Base-by-base conservation (phyloP, 2,888 invertebrate genomes). In the Chymomyza fuscimana region DNA sequence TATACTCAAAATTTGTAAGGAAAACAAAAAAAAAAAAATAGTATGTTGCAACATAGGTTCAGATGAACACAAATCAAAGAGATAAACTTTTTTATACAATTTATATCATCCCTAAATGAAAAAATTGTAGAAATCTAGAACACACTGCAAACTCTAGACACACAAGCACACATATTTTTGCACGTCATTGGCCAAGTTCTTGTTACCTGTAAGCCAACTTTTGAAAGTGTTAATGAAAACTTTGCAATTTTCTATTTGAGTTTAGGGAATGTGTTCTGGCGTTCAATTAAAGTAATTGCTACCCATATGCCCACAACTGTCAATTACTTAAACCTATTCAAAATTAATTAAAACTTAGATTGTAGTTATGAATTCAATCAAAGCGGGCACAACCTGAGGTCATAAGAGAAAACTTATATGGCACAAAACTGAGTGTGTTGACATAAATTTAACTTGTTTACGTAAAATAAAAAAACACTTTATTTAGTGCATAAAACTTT, bases 401-500 rank as follows among this genome's bases (percentile, higher is more conserved):
- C 40, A 46, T 25, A 15, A 16, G 15, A 29, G 22, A 22, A 2
- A 58, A 22, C 2, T 58, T 54, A 54, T 54, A 9, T 54, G 54
- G n/a, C 19, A 1, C 54, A 5, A 54, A 58, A 15, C 7, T 29
- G 12, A 25, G 12, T 22, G 10, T 19, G 22, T 22, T 58, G 22
- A 16, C 67, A 72, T 73, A 79, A 73, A 74, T 68, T 70, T 29
- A 52, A 50, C 54, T 70, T 78, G 72, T 74, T 79, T 67, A 54
- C 70, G 54, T 25, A 52, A 69, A 32, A 70, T 19, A n/a, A 10
- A 58, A 58, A 25, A 65, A 65, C 76, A 67, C 56, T 58, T 56
- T 58, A 58, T 46, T 46, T 46, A 46, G 74, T 82, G 80, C 72
- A 67, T 77, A 76, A 67, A 84, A 83, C 73, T 84, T 83, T 32